Conservation (phyloP, 2,113 vertebrate species). For the Pterocles burchelli region DNA sequence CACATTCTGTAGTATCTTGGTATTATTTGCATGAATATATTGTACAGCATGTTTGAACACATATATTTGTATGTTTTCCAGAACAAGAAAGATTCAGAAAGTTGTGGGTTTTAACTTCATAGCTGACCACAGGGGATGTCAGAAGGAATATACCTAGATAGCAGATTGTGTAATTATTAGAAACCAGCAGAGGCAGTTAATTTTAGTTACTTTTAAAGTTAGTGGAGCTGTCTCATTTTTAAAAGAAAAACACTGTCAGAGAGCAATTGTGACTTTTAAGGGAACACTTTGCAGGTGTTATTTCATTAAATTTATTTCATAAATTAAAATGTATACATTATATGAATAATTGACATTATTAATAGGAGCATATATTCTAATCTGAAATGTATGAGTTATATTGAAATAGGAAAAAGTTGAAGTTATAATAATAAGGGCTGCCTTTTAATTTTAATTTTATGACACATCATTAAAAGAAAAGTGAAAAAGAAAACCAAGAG, state of each 20-base stretch:
- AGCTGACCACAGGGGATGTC: not conserved
- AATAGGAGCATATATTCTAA: conserved; percentile 9
- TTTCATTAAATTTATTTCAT: not conserved
- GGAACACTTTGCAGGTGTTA: not conserved
- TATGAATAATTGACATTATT: conserved; percentile 2
- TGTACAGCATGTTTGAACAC: not conserved
- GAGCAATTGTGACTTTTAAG: not conserved
- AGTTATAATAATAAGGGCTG: not conserved
- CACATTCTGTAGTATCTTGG: not conserved
- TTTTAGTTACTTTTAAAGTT: conserved; percentile 37
- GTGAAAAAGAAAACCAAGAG: not conserved
- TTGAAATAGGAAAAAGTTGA: not conserved
- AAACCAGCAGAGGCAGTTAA: not conserved
- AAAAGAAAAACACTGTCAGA: not conserved
- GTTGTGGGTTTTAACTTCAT: not conserved
- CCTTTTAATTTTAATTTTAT: conserved; percentile 27
- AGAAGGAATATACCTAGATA: not conserved
- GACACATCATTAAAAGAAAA: conserved; percentile 3
- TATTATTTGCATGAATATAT: not conserved
- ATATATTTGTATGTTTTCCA: not conserved
- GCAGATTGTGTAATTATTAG: not conserved
- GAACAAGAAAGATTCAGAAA: not conserved
- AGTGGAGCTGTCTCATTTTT: not conserved
- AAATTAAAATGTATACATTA: not conserved
- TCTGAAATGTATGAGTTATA: conserved; percentile 12